phyloP scores from a whole-genome alignment of 2,888 invertebrate genomes.

The Myathropa florea region DNA sequence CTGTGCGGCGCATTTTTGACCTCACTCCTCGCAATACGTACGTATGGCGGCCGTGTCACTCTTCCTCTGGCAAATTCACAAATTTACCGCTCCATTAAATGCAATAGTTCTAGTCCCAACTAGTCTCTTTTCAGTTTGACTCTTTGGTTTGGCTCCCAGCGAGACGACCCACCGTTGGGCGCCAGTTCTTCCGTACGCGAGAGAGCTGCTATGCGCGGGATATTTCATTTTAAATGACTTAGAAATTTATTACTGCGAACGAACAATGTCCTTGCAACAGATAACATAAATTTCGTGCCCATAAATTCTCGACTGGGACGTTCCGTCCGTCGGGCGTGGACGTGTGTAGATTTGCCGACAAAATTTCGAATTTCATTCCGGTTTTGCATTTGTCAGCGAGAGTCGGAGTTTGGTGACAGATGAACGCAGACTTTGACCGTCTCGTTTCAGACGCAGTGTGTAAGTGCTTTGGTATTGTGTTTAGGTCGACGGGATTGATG shows the following conservation, averaged over 20 bases:
- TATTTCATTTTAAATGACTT: constrained; percentile 68
- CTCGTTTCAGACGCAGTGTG: not conserved
- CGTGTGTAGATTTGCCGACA: not conserved
- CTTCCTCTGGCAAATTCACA: constrained; percentile 41
- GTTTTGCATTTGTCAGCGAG: constrained; percentile 53
- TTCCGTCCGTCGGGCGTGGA: not conserved
- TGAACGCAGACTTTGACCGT: not conserved
- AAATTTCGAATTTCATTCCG: constrained; percentile 36
- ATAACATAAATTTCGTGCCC: constrained; percentile 56
- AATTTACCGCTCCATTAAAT: constrained; percentile 55
- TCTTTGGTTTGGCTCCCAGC: not conserved
- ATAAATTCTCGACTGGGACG: constrained; percentile 24
- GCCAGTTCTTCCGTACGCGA: constrained; percentile 12
- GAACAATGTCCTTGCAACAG: constrained; percentile 61
- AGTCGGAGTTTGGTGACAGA: constrained; percentile 16
- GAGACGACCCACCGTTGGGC: constrained; percentile 27
- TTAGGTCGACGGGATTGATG: constrained; percentile 21
- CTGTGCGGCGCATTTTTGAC: not conserved
- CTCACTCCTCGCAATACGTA: not conserved
- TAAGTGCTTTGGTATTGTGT: not conserved
- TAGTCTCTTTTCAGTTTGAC: constrained; percentile 4
- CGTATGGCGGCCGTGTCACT: not conserved
- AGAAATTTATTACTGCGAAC: constrained; percentile 61
- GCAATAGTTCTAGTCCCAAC: constrained; percentile 5
- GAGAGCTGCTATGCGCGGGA: constrained; percentile 31